Evolutionary conservation across 2,797 vertebrate species (phyloP).

Genomic region (Hybognathus amarus): DNA sequence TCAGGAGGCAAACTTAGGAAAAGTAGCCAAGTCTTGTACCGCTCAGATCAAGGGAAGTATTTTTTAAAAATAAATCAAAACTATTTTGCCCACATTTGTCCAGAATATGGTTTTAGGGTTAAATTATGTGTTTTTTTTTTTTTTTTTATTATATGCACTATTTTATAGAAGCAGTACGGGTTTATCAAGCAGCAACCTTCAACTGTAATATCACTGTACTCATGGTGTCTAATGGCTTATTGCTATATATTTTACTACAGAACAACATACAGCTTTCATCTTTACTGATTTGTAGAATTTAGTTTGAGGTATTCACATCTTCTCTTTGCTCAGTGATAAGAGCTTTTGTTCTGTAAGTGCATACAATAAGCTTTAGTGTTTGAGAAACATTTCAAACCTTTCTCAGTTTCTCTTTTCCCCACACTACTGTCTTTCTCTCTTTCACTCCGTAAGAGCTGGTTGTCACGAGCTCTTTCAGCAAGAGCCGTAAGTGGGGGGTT

Average conservation of each 20-base stretch:
- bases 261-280: not conserved
- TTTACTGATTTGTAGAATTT: not conserved
- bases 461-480: constrained; percentile 51
- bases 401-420: constrained; percentile 29
- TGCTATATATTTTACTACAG: not conserved
- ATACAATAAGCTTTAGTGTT: constrained; percentile 20
- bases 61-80: no score
- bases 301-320: not conserved
- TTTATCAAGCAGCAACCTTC: no score
- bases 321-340: not conserved
- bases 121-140: not conserved
- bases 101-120: no score
- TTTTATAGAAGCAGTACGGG: not conserved
- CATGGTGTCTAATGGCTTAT: not conserved
- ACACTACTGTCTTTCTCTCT: constrained; percentile 17
- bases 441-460: constrained; percentile 49
- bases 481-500: constrained; percentile 57
- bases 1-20: no score
- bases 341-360: not conserved
- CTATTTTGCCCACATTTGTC: no score
- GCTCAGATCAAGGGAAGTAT: no score
- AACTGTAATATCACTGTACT: not conserved
- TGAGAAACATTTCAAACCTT: constrained; percentile 32
- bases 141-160: not conserved
- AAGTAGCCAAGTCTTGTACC: no score